Evolutionary conservation across 1,140 invertebrate species (phyloP).

Genomic region (Goniozus legneri): DNA sequence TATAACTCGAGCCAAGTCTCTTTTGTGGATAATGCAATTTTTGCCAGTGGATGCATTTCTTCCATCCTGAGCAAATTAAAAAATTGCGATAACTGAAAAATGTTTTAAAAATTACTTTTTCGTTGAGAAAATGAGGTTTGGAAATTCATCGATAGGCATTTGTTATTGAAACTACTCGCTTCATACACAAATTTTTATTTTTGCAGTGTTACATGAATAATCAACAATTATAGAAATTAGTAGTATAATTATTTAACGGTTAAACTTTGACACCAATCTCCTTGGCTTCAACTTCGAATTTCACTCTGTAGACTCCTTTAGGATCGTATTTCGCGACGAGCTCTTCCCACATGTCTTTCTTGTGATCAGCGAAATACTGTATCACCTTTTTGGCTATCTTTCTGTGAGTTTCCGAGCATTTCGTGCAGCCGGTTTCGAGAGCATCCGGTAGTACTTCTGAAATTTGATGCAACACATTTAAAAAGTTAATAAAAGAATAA

Average conservation of each 20-base stretch:
- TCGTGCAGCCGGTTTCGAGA: conserved; percentile 59
- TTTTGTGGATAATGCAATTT: conserved; percentile 27
- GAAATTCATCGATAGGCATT: no score
- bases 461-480: not conserved
- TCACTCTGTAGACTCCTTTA: conserved; percentile 55
- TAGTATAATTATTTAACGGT: no score
- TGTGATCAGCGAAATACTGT: conserved; percentile 56
- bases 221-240: no score
- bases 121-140: no score
- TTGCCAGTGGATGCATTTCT: conserved; percentile 27
- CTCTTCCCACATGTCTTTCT: conserved; percentile 57
- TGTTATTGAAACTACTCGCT: no score
- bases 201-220: no score
- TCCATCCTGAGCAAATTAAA: conserved; percentile 30
- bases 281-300: conserved; percentile 57
- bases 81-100: no score
- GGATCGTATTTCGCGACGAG: conserved; percentile 62
- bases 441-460: conserved; percentile 61
- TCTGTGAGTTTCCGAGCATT: conserved; percentile 61
- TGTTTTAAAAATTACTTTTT: no score
- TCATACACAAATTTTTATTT: no score
- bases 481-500: not conserved
- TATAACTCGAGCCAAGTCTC: conserved; percentile 33
- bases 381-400: conserved; percentile 56
- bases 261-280: conserved; percentile 17